Base-by-base conservation (phyloP, 2,888 invertebrate genomes). In the Romanomermis culicivorax region DNA sequence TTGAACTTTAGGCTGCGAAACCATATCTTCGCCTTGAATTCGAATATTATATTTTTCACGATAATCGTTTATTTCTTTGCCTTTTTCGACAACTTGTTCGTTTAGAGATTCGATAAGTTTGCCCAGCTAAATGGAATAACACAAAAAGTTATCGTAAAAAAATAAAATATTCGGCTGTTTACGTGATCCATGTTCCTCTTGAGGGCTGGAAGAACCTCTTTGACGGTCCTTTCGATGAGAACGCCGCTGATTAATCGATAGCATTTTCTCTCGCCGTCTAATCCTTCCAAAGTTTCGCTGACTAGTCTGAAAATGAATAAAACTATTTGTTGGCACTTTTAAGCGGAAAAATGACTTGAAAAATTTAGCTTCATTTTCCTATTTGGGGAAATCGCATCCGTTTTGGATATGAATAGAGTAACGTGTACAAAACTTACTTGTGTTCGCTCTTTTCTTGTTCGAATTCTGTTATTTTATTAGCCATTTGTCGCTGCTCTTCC, bases 371-470 rank as follows among this genome's bases (percentile, higher is more conserved):
- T n/a, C n/a, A n/a, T n/a, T n/a, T n/a, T n/a, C n/a, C n/a, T n/a
- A n/a, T n/a, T n/a, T n/a, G n/a, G n/a, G n/a, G n/a, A n/a, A n/a
- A n/a, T n/a, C n/a, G n/a, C n/a, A n/a, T n/a, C n/a, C n/a, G n/a
- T n/a, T n/a, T n/a, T n/a, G n/a, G n/a, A n/a, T n/a, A n/a, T n/a
- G n/a, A n/a, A n/a, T n/a, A n/a, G n/a, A n/a, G n/a, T n/a, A n/a
- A n/a, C n/a, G n/a, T n/a, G n/a, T 45, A 23, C 11, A 17, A 11
- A n/a, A 48, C 65, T 61, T 75, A 93, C 91, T 85, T 89, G 76
- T 93, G 91, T 74, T 95, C 93, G 70, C 85, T 88, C 58, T 85
- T 77, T 71, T 95, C 93, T 77, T 82, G 79, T 75, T 91, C 88
- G 64, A 93, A 75, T 74, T 93, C 89, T 1, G 84, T 81, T 58